Evolutionary conservation across 1,140 invertebrate species (phyloP), one percentile per base, ranked within the genome.

Genomic region (Cotesia chilonis): DNA sequence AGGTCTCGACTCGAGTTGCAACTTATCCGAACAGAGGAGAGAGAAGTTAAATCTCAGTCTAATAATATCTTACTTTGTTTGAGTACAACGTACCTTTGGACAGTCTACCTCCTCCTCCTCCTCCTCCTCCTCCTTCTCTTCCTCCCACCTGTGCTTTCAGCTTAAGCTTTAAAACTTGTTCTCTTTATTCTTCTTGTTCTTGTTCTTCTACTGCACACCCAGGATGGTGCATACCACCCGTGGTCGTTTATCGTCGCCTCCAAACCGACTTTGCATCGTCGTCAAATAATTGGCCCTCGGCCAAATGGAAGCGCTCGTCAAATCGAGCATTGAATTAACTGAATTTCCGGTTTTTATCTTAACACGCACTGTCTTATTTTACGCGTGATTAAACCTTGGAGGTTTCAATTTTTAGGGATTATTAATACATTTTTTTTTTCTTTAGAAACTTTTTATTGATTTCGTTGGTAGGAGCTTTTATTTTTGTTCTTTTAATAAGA

Each of bases 21-120:
- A 28, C 28, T 28, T 28, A 28, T 28, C 28, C 28, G 28, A 28
- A 28, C 28, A 28, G 28, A 28, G 28, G 28, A 28, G 28, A 28
- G 28, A 28, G 28, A 28, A 28, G 28, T 28, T 28, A 2, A 28
- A 28, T 28, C 28, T 28, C 77, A 77, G 77, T 82, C 83, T 85
- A 85, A 84, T 85, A 81, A 84, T 86, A 86, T 82, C 84, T 80
- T 77, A 84, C 84, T 85, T 86, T 86, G 84, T 86, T 86, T 83
- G 83, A 84, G 84, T 86, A 85, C 83, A 86, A 85, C 84, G 84
- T 83, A 86, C 84, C 83, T 85, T 85, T 85, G 78, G 80, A 77
- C 83, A 75, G 72, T 72, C 59, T 54, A 65, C 66, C 68, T 47
- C n/a, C 61, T 68, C 59, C 55, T 51, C 60, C 57, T 52, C 63